Percentiles rank a stretch among this genome's conserved stretches.
Conservation (phyloP, 2,797 vertebrate species). For the Smutsia temminckii region DNA sequence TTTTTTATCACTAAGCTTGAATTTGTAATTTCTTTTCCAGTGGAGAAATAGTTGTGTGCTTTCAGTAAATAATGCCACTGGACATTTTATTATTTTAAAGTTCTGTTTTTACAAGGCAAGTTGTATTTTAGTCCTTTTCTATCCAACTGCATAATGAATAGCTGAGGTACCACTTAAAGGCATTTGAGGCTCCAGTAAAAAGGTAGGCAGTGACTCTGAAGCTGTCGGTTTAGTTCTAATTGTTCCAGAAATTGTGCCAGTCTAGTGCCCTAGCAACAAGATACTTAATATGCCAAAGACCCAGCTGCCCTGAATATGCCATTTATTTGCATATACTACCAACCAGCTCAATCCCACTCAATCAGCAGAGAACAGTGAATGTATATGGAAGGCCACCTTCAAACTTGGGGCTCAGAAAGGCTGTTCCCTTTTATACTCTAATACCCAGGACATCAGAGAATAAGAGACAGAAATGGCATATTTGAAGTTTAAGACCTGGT, state of each 20-base stretch:
- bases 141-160: constrained; percentile 25
- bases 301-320: background rate
- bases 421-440: background rate
- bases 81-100: constrained; percentile 29
- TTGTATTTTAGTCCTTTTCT: constrained; percentile 24
- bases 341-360: background rate
- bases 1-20: background rate
- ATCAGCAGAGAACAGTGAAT: constrained; percentile 10
- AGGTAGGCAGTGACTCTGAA: background rate
- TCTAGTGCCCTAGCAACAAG: background rate
- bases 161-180: background rate
- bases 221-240: constrained; percentile 20
- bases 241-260: background rate
- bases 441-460: background rate
- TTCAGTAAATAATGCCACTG: constrained; percentile 36
- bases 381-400: background rate
- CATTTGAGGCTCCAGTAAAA: constrained; percentile 14
- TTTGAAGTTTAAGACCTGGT: constrained; percentile 39
- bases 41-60: background rate
- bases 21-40: constrained; percentile 8
- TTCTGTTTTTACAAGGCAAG: constrained; percentile 37
- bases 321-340: background rate
- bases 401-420: background rate
- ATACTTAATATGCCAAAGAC: background rate
- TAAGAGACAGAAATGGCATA: constrained; percentile 31